These are phyloP conservation scores for Ethmia dodecea DNA, from an alignment of 2,888 invertebrate species.

Conservation along the genomic window DNA sequence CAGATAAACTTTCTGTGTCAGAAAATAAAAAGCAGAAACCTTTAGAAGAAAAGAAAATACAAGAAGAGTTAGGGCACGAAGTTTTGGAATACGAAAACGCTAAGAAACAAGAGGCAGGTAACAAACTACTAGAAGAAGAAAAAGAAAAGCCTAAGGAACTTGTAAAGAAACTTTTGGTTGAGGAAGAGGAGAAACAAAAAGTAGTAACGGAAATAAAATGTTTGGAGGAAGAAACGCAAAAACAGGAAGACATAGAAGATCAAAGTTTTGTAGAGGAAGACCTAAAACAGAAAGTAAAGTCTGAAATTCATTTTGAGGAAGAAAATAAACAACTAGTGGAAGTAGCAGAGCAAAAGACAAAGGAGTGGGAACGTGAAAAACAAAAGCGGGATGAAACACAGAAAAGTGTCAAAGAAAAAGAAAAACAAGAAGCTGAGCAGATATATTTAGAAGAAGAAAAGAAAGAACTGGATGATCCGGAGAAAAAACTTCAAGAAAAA, in stretches of 20 bases:
- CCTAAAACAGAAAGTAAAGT: constrained; percentile 21
- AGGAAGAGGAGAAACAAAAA: constrained; percentile 7
- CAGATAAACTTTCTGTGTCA: too few relatives aligned
- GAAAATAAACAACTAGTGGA: constrained; percentile 28
- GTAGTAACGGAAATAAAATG: constrained; percentile 1
- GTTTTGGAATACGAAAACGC: too few relatives aligned
- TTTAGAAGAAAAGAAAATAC: constrained; percentile 6
- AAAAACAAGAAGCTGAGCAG: constrained; percentile 7
- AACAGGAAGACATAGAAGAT: constrained; percentile 22
- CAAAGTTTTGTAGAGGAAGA: constrained; percentile 42
- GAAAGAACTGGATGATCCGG: neutral
- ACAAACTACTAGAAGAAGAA: constrained; percentile 1
- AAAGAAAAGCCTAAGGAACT: neutral
- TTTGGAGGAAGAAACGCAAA: constrained; percentile 13
- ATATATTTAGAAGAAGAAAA: neutral
- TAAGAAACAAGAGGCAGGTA: constrained; percentile 9
- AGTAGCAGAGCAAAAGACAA: constrained; percentile 9
- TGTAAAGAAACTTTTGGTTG: constrained; percentile 6
- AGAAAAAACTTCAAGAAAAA: constrained; percentile 8
- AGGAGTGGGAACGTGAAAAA: constrained; percentile 36
- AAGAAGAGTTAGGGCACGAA: too few relatives aligned
- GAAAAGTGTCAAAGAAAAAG: constrained; percentile 13
- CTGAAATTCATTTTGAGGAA: constrained; percentile 21
- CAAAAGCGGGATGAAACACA: constrained; percentile 41
- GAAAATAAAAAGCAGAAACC: constrained; percentile 3